Conservation (phyloP, 1,140 invertebrate species). For the Lordiphosa clarofinis region DNA sequence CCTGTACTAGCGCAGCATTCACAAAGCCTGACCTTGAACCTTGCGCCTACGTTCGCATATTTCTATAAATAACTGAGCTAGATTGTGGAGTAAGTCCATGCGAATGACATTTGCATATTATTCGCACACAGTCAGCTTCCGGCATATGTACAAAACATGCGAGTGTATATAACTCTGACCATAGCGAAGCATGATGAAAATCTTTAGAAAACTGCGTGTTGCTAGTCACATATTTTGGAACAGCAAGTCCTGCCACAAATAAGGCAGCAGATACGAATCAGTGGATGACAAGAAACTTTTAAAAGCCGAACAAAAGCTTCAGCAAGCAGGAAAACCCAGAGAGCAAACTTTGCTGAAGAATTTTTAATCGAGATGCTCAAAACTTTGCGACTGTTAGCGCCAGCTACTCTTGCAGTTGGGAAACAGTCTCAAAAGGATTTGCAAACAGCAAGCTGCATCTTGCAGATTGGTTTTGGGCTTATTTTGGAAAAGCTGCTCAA, state of each 20-base stretch:
- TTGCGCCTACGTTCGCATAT: background rate
- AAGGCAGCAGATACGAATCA: slow-evolving; percentile 13
- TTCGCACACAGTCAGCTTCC: background rate
- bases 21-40: slow-evolving; percentile 4
- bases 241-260: slow-evolving; percentile 1
- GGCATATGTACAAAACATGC: too few species aligned
- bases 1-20: background rate
- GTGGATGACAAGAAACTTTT: slow-evolving; percentile 29
- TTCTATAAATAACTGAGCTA: background rate
- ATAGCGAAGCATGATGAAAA: background rate
- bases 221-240: slow-evolving; percentile 2
- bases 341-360: slow-evolving; percentile 47
- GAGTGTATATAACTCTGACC: too few species aligned
- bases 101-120: slow-evolving; percentile 17
- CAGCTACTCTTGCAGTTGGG: slow-evolving; percentile 1
- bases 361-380: slow-evolving; percentile 50
- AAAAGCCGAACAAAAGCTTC: slow-evolving; percentile 28
- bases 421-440: slow-evolving; percentile 17
- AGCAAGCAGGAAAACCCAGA: slow-evolving; percentile 11
- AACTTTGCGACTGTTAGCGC: slow-evolving; percentile 20
- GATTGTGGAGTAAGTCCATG: background rate
- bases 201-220: background rate
- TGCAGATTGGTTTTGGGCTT: slow-evolving; percentile 36
- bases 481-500: slow-evolving; percentile 17
- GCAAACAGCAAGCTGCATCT: slow-evolving; percentile 17